Percentiles rank a stretch among this genome's conserved stretches.
Evolutionary conservation across 2,113 vertebrate species (phyloP).

Genomic region (Alouatta palliata): DNA sequence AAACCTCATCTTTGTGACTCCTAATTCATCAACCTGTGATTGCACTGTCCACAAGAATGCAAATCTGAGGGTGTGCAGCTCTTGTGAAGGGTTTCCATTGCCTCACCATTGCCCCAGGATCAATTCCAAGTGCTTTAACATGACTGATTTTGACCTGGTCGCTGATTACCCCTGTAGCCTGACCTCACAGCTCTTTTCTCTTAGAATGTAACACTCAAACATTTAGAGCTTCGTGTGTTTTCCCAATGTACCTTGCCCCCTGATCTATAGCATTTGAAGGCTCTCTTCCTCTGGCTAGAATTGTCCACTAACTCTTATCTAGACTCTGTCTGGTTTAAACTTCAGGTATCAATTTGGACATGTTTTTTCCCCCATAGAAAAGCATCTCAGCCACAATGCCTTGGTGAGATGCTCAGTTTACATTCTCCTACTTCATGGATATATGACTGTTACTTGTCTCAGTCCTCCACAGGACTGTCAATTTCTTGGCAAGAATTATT

Average conservation of each 20-base stretch:
- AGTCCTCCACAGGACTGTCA: background rate
- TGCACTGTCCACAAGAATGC: background rate
- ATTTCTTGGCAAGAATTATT: background rate
- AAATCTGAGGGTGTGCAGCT: background rate
- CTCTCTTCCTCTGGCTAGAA: background rate
- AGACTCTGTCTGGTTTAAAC: background rate
- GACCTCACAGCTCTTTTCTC: background rate
- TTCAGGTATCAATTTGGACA: background rate
- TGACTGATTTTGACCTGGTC: background rate
- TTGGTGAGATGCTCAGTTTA: background rate
- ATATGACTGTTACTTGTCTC: background rate
- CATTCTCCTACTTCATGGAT: background rate
- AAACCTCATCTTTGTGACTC: background rate
- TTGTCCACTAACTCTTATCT: background rate
- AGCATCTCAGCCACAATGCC: background rate
- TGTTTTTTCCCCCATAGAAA: background rate
- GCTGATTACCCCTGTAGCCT: background rate
- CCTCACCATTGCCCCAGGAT: rapidly evolving
- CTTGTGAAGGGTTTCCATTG: background rate
- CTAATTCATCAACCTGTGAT: background rate
- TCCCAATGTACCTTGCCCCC: background rate
- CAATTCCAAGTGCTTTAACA: background rate
- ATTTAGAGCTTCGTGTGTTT: background rate
- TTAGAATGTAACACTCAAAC: background rate
- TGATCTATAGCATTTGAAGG: background rate